phyloP scores from a whole-genome alignment of 2,113 vertebrate genomes.

The Lagopus leucura region DNA sequence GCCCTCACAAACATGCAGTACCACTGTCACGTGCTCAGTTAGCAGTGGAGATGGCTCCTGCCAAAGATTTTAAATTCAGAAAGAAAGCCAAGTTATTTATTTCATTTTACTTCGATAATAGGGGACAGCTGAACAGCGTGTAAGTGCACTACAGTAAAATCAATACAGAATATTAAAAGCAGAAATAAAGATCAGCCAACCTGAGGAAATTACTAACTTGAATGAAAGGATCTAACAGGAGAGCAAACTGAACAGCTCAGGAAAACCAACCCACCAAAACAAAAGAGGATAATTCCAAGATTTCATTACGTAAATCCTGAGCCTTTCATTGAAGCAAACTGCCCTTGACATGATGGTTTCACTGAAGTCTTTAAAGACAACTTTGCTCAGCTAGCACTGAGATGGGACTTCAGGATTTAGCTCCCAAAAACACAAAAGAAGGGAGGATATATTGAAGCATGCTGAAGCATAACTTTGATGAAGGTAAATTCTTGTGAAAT shows the following conservation, averaged over 20 bases:
- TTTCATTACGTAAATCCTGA: neutral
- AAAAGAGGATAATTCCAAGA: neutral
- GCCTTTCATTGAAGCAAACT: neutral
- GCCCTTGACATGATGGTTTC: neutral
- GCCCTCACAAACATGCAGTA: neutral
- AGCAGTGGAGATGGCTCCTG: constrained; percentile 11
- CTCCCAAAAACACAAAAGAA: neutral
- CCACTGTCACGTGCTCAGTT: neutral
- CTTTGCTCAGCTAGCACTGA: neutral
- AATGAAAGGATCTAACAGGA: constrained; percentile 1
- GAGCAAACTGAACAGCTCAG: neutral
- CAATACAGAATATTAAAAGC: constrained; percentile 50
- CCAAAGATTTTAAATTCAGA: constrained; percentile 21
- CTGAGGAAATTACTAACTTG: neutral
- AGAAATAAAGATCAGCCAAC: constrained; percentile 54
- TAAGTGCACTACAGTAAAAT: constrained; percentile 56
- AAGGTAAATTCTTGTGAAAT: neutral
- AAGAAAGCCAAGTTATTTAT: constrained; percentile 54
- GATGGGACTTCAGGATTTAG: neutral
- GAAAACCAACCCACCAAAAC: neutral
- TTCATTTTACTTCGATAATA: constrained; percentile 63
- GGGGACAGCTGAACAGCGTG: constrained; percentile 12
- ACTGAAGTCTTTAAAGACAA: neutral
- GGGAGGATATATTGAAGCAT: neutral
- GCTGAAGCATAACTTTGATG: neutral